phyloP scores from a whole-genome alignment of 1,140 invertebrate genomes.

The Pseudomyrmex cubaensis region DNA sequence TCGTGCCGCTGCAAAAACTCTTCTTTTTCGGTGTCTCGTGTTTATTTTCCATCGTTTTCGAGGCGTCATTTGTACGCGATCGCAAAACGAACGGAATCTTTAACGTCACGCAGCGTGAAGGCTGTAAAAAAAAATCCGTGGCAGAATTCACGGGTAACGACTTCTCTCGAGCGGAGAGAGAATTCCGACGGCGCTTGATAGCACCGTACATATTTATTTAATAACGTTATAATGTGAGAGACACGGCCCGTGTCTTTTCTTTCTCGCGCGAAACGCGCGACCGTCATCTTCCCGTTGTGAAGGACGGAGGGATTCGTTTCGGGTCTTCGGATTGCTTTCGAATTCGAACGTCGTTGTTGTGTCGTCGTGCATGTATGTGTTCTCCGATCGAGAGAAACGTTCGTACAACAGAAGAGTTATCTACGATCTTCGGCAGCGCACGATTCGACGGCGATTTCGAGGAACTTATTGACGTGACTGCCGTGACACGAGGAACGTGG shows the following conservation, averaged over 20 bases:
- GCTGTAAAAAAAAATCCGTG: background rate
- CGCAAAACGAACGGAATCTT: background rate
- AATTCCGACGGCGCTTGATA: conserved; percentile 45
- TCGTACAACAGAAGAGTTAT: conserved; percentile 28
- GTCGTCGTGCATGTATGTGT: background rate
- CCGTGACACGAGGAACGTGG: conserved; percentile 38
- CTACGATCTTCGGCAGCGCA: conserved; percentile 59
- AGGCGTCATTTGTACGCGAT: background rate
- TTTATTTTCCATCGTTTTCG: background rate
- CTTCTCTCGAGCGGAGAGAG: conserved; percentile 40
- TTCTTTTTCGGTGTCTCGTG: background rate
- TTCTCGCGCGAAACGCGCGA: background rate
- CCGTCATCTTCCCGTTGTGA: too few relatives aligned
- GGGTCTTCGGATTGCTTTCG: background rate
- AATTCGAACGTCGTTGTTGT: background rate
- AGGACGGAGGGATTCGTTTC: background rate
- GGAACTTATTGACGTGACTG: conserved; percentile 68
- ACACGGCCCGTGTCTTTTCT: conserved; percentile 4
- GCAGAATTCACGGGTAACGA: conserved; percentile 26
- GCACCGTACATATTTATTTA: conserved; percentile 44
- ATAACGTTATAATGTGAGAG: conserved; percentile 44
- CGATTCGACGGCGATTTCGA: conserved; percentile 61
- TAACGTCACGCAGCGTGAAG: background rate
- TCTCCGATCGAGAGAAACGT: background rate
- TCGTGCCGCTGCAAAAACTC: background rate